Base-by-base conservation (phyloP, 2,888 invertebrate genomes). In the Dugesia japonica region DNA sequence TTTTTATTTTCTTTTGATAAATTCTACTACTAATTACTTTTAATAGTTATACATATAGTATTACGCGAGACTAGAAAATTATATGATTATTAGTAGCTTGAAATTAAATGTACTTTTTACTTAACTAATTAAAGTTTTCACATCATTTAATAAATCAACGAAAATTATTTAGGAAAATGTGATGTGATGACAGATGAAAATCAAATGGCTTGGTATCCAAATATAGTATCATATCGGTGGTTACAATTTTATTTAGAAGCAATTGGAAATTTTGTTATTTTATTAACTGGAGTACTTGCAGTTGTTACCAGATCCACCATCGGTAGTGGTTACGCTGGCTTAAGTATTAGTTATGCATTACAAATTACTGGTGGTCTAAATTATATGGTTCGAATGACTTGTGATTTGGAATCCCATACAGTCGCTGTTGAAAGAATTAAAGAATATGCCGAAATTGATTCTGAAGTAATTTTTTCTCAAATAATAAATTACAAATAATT, bases 341-440 rank as follows among this genome's bases (percentile, higher is more conserved):
- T 77, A 1, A 33, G 78, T 23, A 71, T 77, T 1, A 71, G 71
- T n/a, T 77, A 77, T 33, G 26, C 77, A 28, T 38, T 77, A n/a
- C 83, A 92, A 91, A 90, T 92, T 78, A 95, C 95, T 0, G 92
- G 92, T 88, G 92, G 92, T 0, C 86, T 97, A 71, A 97, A 94
- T 86, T 94, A 94, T 92, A 87, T 97, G 81, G 94, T 97, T 27
- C 88, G 94, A 79, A 93, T 94, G 92, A 91, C 92, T 0, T 92
- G 92, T 0, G 94, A 95, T 83, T 90, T 97, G 71, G 97, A 97
- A 87, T 93, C 94, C 0, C 95, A 95, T 84, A 93, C 95, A 81
- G 94, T 95, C 0, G 92, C 94, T 0, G 94, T 95, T 0, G 95
- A 97, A 85, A 89, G 97, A 83, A 92, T 95, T 82, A 92, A 94